phyloP scores from a whole-genome alignment of 2,888 invertebrate genomes.

The Morpho deidamia region DNA sequence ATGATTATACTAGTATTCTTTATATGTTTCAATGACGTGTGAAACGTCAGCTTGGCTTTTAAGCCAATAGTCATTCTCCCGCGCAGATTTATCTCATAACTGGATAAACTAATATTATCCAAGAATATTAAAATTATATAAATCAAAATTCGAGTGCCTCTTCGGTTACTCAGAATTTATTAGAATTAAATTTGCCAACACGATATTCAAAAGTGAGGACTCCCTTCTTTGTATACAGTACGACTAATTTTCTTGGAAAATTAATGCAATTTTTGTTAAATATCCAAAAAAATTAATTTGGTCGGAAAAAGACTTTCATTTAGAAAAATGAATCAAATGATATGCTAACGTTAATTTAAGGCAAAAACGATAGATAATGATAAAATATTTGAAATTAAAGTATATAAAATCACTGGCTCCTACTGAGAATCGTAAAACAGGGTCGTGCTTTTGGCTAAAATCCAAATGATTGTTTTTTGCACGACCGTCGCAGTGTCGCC shows the following conservation, averaged over 20 bases:
- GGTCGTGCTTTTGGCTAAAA: conserved; percentile 16
- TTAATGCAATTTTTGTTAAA: no score
- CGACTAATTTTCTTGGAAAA: no score
- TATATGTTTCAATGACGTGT: conserved; percentile 13
- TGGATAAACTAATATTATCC: neutral
- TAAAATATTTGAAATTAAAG: no score
- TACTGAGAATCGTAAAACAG: no score
- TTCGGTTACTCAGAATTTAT: conserved; percentile 5
- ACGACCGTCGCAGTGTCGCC: neutral
- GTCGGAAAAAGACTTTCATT: no score
- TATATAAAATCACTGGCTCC: no score
- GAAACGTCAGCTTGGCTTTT: conserved; percentile 5
- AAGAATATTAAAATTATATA: neutral
- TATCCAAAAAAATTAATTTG: no score
- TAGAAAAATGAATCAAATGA: no score
- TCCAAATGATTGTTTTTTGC: conserved; percentile 11
- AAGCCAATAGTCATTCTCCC: conserved; percentile 20
- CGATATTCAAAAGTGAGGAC: conserved; percentile 27
- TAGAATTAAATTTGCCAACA: conserved; percentile 44
- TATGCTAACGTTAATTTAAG: no score
- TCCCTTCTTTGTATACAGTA: neutral
- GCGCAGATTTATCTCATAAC: conserved; percentile 21
- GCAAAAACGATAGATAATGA: no score
- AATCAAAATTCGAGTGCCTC: neutral
- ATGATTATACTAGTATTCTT: neutral